Evolutionary conservation across 1,140 invertebrate genomes (phyloP).

Genomic region (Pristionchus pacificus): DNA sequence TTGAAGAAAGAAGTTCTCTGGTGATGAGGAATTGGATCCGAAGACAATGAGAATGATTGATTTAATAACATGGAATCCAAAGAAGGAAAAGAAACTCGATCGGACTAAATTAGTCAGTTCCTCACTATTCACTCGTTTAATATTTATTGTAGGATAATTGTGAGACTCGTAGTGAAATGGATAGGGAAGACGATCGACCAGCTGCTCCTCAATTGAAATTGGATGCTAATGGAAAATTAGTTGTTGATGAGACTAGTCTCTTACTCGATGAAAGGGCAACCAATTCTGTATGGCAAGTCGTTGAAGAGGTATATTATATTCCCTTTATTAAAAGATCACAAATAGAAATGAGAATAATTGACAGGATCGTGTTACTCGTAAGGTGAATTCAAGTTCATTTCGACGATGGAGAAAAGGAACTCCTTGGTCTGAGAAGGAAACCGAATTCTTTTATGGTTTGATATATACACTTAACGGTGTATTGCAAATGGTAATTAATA

Average conservation of each 20-base stretch:
- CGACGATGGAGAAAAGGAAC: constrained; percentile 19
- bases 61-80: constrained; percentile 1
- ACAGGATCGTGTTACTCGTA: constrained; percentile 18
- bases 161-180: neutral
- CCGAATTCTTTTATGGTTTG: constrained; percentile 27
- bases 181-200: neutral
- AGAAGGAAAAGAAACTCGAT: neutral
- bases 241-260: constrained; percentile 5
- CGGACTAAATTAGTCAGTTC: neutral
- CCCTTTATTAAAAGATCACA: neutral
- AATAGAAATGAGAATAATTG: neutral
- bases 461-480: no score
- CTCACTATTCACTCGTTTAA: neutral
- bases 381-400: constrained; percentile 24
- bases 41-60: constrained; percentile 3
- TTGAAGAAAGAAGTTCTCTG: neutral
- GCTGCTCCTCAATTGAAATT: neutral
- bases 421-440: constrained; percentile 26
- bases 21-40: neutral
- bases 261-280: neutral
- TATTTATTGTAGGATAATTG: neutral
- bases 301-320: neutral
- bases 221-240: neutral
- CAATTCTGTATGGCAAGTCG: neutral
- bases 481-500: constrained; percentile 9